Conservation (phyloP, 2,797 vertebrate genomes). For the Molothrus ater region DNA sequence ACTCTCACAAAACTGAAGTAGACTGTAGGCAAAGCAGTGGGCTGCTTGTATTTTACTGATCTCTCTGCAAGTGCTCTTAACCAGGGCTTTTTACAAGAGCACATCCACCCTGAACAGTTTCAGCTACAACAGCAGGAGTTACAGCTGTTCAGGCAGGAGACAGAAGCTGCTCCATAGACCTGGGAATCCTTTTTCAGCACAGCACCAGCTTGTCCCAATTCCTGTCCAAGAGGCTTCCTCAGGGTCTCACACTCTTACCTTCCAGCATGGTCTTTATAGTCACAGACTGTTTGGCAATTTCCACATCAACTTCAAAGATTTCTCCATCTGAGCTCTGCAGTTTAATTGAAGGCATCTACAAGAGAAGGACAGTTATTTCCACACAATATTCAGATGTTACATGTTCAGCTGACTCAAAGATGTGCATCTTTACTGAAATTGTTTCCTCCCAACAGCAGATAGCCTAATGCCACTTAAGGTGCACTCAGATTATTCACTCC, state of each 20-base stretch:
- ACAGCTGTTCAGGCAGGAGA: background rate
- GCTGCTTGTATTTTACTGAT: background rate
- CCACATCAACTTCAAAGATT: slow-evolving; percentile 98
- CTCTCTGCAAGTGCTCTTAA: background rate
- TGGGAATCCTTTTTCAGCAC: background rate
- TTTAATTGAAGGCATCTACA: slow-evolving; percentile 98
- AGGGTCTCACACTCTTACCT: slow-evolving; percentile 84
- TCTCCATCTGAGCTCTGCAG: slow-evolving; percentile 99
- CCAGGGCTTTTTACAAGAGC: background rate
- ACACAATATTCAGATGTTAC: background rate
- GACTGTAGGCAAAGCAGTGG: background rate
- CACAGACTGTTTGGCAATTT: slow-evolving; percentile 98
- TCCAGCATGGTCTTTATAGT: slow-evolving; percentile 99
- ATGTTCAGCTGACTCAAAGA: background rate
- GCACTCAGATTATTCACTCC: background rate
- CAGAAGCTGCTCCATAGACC: background rate
- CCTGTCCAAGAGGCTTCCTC: slow-evolving; percentile 54
- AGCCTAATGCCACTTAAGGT: background rate
- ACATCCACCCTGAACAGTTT: background rate
- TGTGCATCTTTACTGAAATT: background rate
- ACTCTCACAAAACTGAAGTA: background rate
- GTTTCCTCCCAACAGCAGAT: background rate
- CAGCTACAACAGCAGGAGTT: background rate
- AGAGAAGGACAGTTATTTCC: slow-evolving; percentile 32
- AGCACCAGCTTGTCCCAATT: background rate